phyloP scores from a whole-genome alignment of 2,113 vertebrate species.

The Eulemur macaco region DNA sequence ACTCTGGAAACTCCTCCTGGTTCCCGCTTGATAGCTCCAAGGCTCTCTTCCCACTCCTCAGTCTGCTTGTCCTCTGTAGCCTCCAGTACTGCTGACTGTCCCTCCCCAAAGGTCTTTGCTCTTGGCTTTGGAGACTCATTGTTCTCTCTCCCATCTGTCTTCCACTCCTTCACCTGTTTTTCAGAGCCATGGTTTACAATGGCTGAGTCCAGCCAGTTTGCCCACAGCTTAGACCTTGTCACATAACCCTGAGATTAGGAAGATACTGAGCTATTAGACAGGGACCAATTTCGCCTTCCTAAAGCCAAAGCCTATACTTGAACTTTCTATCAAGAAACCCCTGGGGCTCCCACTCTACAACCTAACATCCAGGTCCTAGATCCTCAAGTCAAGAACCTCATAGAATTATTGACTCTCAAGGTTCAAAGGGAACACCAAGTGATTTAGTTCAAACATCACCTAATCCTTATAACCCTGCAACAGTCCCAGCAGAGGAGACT shows the following conservation, averaged over 20 bases:
- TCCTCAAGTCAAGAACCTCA: background rate
- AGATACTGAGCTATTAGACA: background rate
- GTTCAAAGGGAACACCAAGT: background rate
- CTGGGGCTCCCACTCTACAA: background rate
- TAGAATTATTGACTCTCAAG: background rate
- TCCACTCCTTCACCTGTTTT: background rate
- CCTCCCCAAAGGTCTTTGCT: background rate
- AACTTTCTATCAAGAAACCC: background rate
- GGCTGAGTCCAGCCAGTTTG: background rate
- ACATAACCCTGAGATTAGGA: background rate
- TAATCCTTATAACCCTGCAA: background rate
- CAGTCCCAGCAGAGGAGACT: background rate
- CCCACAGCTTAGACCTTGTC: background rate
- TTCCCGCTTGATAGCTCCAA: background rate
- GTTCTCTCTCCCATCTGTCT: conserved; percentile 14
- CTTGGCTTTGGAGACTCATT: background rate
- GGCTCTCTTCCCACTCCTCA: background rate
- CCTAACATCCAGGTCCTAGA: conserved; percentile 8
- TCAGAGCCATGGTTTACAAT: background rate
- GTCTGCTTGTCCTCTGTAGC: background rate
- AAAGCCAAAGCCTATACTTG: background rate
- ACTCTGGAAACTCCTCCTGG: background rate
- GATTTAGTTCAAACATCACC: background rate
- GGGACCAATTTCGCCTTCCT: background rate
- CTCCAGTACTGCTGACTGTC: background rate